Evolutionary conservation across 2,113 vertebrate species (phyloP).

Genomic region (Arenaria interpres): DNA sequence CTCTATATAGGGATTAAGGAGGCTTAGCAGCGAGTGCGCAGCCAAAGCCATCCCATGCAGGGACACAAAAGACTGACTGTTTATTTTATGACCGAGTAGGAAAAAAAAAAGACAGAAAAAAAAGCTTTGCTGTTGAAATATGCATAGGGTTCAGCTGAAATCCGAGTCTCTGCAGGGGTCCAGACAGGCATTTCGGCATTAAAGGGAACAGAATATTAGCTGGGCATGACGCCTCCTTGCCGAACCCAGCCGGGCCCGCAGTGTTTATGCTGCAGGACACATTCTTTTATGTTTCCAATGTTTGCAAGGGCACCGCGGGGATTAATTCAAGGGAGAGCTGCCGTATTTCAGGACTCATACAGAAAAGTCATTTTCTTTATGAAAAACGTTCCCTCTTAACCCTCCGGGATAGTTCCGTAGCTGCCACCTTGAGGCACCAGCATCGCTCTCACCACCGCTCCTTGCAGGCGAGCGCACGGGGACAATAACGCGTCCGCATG

Average conservation of each 20-base stretch:
- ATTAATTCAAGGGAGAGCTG: constrained; percentile 26
- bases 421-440: not conserved
- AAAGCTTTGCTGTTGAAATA: constrained; percentile 37
- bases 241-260: not conserved
- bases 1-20: not conserved
- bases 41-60: not conserved
- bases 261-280: constrained; percentile 35
- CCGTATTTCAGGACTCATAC: not conserved
- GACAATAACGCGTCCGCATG: not conserved
- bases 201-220: not conserved
- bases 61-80: constrained; percentile 17
- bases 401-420: not conserved
- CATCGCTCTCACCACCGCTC: not conserved
- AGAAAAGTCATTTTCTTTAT: constrained; percentile 20
- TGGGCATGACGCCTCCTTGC: not conserved
- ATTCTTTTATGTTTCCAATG: not conserved
- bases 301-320: not conserved
- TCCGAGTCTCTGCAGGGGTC: not conserved
- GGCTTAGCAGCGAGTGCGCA: not conserved
- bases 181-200: not conserved
- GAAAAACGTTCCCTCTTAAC: not conserved
- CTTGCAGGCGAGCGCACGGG: not conserved
- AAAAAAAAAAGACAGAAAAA: constrained; percentile 22
- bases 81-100: constrained; percentile 32
- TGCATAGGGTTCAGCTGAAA: constrained; percentile 42